Conservation (phyloP, 2,888 invertebrate genomes). For the Agrochola circellaris region DNA sequence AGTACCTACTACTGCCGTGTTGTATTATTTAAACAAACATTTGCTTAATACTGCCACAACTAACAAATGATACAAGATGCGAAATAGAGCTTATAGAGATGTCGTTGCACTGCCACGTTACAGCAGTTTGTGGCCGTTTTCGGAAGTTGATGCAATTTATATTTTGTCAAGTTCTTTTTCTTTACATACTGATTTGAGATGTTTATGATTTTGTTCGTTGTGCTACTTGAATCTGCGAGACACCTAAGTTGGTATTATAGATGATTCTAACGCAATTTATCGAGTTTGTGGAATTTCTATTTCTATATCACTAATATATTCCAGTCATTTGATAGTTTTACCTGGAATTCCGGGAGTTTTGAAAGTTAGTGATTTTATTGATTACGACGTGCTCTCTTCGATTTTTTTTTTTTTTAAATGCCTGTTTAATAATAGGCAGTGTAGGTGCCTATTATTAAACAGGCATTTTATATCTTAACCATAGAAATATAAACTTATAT, state of each 20-base stretch:
- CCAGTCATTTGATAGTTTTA: no score
- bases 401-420: no score
- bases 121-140: conserved; percentile 39
- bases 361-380: no score
- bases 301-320: background rate
- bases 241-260: background rate
- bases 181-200: conserved; percentile 22
- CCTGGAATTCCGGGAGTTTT: no score
- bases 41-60: conserved; percentile 58
- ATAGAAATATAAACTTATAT: no score
- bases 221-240: background rate
- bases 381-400: no score
- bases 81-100: conserved; percentile 55
- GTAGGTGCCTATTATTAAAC: no score
- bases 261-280: background rate
- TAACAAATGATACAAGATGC: conserved; percentile 65
- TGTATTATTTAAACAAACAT: conserved; percentile 64
- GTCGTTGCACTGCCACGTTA: conserved; percentile 40
- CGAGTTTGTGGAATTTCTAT: background rate
- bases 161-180: conserved; percentile 37
- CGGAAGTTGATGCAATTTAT: conserved; percentile 24
- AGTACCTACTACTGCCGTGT: conserved; percentile 55
- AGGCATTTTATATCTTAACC: no score
- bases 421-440: no score
- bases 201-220: conserved; percentile 5